phyloP scores from a whole-genome alignment of 2,888 invertebrate species.

The Seira sanloemensis region DNA sequence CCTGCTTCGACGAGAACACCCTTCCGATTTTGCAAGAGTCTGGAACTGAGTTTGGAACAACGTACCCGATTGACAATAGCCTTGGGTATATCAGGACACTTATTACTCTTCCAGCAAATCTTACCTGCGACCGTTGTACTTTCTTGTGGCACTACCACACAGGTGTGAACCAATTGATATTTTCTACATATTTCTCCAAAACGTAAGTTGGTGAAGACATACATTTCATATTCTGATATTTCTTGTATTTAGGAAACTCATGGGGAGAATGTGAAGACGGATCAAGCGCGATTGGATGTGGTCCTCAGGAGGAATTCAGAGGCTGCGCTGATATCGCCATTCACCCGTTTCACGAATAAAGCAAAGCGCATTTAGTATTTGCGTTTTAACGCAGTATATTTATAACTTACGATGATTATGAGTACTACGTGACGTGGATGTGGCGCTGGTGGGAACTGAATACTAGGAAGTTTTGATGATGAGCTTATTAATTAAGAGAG shows the following conservation, averaged over 20 bases:
- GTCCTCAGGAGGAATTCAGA: slow-evolving; percentile 59
- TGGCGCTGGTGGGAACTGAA: slow-evolving; percentile 36
- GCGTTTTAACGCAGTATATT: slow-evolving; percentile 52
- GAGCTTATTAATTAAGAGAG: no score
- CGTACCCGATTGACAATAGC: slow-evolving; percentile 34
- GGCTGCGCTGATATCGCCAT: slow-evolving; percentile 64
- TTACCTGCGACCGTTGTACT: slow-evolving; percentile 43
- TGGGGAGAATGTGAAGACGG: slow-evolving; percentile 58
- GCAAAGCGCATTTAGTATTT: no score
- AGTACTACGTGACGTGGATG: slow-evolving; percentile 59
- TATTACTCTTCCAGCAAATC: slow-evolving; percentile 30
- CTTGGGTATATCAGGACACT: slow-evolving; percentile 30
- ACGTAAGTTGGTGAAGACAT: neutral
- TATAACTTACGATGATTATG: slow-evolving; percentile 72
- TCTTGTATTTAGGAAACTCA: slow-evolving; percentile 41
- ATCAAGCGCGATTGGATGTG: slow-evolving; percentile 49
- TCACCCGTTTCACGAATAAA: slow-evolving; percentile 14
- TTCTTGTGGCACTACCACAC: slow-evolving; percentile 59
- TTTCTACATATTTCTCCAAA: no score
- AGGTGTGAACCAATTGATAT: no score
- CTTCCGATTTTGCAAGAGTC: slow-evolving; percentile 27
- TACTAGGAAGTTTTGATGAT: no score
- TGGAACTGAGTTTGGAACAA: slow-evolving; percentile 18
- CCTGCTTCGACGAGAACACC: slow-evolving; percentile 46
- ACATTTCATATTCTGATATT: neutral